phyloP scores from a whole-genome alignment of 2,797 vertebrate genomes.

The Miichthys miiuy region DNA sequence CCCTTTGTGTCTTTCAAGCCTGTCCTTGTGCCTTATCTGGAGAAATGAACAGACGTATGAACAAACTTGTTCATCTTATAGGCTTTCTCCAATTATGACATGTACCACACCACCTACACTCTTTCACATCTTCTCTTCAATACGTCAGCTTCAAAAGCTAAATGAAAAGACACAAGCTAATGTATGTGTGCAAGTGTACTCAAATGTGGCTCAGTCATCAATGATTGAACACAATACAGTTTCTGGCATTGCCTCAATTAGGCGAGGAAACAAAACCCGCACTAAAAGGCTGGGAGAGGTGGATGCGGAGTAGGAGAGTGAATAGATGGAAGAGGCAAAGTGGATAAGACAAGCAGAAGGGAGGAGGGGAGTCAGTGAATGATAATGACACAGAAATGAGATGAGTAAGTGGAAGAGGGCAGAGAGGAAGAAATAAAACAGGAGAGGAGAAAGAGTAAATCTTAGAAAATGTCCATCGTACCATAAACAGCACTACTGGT shows the following conservation, averaged over 20 bases:
- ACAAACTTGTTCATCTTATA: constrained; percentile 14
- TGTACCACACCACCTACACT: constrained; percentile 1
- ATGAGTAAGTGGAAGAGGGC: constrained; percentile 37
- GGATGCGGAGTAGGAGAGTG: constrained; percentile 46
- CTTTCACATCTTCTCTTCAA: background rate
- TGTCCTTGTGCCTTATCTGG: constrained; percentile 5
- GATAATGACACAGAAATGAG: constrained; percentile 53
- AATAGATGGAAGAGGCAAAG: constrained; percentile 63
- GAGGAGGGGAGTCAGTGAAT: constrained; percentile 48
- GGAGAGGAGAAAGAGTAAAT: constrained; percentile 20
- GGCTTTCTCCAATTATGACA: constrained; percentile 3
- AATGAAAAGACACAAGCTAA: constrained; percentile 40
- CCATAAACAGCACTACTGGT: constrained; percentile 18
- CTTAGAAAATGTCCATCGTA: constrained; percentile 21
- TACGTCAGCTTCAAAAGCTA: constrained; percentile 14
- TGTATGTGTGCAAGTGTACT: constrained; percentile 2
- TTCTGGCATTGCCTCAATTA: constrained; percentile 59
- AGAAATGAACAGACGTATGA: constrained; percentile 22
- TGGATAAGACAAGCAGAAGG: constrained; percentile 62
- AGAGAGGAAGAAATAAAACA: constrained; percentile 18
- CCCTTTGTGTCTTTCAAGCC: constrained; percentile 1
- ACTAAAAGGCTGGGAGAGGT: constrained; percentile 58
- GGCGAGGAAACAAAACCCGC: constrained; percentile 56
- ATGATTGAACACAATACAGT: constrained; percentile 62
- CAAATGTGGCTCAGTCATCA: constrained; percentile 52